Conservation (phyloP, 2,797 vertebrate species). For the Myotis vivesi region DNA sequence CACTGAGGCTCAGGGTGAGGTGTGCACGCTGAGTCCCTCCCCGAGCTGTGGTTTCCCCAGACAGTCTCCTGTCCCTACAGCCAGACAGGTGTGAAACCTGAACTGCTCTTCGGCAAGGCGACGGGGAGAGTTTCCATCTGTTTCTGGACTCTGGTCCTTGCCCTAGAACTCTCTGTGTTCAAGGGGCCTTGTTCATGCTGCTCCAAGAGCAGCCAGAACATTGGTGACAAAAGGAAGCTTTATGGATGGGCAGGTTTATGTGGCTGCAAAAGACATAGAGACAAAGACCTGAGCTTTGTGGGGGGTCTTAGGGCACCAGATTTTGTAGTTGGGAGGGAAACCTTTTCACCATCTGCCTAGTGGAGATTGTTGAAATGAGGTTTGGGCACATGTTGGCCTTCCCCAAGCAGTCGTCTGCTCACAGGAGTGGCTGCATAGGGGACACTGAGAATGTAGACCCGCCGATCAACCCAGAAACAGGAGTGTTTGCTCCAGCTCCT, state of each 20-base stretch:
- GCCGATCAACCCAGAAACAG: fast-evolving
- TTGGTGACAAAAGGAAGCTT: slow-evolving; percentile 73
- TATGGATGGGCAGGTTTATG: slow-evolving; percentile 71
- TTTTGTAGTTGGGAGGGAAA: slow-evolving; percentile 64
- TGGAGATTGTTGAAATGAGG: slow-evolving; percentile 61
- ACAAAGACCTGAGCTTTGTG: slow-evolving; percentile 52
- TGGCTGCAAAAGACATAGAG: slow-evolving; percentile 65
- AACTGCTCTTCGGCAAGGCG: neutral
- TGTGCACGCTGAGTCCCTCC: neutral
- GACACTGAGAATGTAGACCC: neutral
- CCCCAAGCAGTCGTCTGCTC: neutral
- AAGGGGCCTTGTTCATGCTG: slow-evolving; percentile 67
- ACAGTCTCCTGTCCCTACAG: neutral
- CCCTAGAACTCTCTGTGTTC: slow-evolving; percentile 13
- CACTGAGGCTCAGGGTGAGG: neutral
- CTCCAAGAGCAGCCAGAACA: slow-evolving; percentile 67
- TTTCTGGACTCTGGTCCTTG: slow-evolving; percentile 44
- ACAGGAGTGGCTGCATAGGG: neutral
- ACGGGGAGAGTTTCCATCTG: neutral
- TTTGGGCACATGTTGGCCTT: neutral
- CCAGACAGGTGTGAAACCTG: neutral
- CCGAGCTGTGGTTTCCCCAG: too few relatives aligned
- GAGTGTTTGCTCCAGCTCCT: neutral
- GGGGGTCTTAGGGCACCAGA: slow-evolving; percentile 68
- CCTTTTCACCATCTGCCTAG: slow-evolving; percentile 58